phyloP scores from a whole-genome alignment of 2,888 invertebrate species.

The Anticlea derivata region DNA sequence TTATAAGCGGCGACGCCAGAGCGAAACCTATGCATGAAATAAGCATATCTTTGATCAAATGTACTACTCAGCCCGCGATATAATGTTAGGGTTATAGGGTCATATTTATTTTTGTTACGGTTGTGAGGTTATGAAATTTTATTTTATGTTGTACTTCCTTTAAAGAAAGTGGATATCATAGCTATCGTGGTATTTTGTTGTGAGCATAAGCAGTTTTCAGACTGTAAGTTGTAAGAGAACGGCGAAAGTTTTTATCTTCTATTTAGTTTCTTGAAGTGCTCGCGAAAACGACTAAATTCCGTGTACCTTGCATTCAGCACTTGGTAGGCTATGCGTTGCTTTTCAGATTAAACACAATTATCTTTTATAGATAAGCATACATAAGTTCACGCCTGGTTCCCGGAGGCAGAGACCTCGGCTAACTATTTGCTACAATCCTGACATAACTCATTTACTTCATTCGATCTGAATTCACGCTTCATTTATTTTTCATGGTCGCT shows the following conservation, averaged over 20 bases:
- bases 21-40: constrained; percentile 63
- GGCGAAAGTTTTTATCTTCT: constrained; percentile 14
- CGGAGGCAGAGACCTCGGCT: no score
- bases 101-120: constrained; percentile 43
- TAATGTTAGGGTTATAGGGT: constrained; percentile 45
- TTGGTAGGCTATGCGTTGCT: no score
- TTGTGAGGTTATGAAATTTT: constrained; percentile 44
- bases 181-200: constrained; percentile 21
- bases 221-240: constrained; percentile 1
- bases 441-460: no score
- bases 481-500: no score
- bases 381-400: no score
- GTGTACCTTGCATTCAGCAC: no score
- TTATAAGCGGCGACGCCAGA: constrained; percentile 50
- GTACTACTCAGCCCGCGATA: constrained; percentile 45
- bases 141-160: constrained; percentile 47
- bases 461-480: no score
- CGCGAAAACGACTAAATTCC: not conserved
- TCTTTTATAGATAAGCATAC: no score
- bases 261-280: constrained; percentile 4
- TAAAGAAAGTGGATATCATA: constrained; percentile 25
- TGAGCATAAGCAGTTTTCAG: constrained; percentile 17
- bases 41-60: constrained; percentile 61
- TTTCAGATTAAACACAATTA: no score
- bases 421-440: no score